Percentiles rank a stretch among this genome's conserved stretches.
Evolutionary conservation across 1,140 invertebrate genomes (phyloP).

Genomic region (Diorhabda carinulata): DNA sequence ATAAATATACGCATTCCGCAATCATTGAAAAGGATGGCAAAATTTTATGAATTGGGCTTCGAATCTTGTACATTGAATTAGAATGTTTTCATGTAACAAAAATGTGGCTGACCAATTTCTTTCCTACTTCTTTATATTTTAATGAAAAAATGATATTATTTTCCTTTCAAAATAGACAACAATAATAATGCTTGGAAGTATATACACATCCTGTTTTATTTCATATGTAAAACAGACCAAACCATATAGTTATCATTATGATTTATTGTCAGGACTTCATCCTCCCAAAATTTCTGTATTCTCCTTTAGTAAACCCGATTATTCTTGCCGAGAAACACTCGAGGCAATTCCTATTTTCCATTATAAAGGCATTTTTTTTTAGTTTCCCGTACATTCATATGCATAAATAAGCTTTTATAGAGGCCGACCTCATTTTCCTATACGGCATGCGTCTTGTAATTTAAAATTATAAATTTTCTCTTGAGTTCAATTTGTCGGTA

Average conservation of each 20-base stretch:
- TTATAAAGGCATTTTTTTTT: slow-evolving; percentile 17
- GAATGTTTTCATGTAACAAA: too few relatives aligned
- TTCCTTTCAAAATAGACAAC: too few relatives aligned
- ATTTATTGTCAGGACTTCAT: neutral
- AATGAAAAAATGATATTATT: too few relatives aligned
- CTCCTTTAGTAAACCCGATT: neutral
- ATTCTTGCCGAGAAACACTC: slow-evolving; percentile 9
- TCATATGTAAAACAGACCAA: too few relatives aligned
- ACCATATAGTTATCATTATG: neutral
- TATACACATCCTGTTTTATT: too few relatives aligned
- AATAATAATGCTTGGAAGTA: too few relatives aligned
- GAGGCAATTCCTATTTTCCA: slow-evolving; percentile 16
- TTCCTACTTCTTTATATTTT: too few relatives aligned
- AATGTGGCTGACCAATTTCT: too few relatives aligned
- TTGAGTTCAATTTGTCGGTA: slow-evolving; percentile 17
- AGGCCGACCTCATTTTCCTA: slow-evolving; percentile 16
- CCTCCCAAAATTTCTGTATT: neutral
- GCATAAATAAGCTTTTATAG: slow-evolving; percentile 18
- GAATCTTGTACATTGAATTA: too few relatives aligned
- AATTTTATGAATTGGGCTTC: too few relatives aligned
- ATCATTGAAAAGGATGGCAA: too few relatives aligned
- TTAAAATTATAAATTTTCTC: slow-evolving; percentile 22
- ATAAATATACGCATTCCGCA: too few relatives aligned
- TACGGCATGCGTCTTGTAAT: slow-evolving; percentile 19
- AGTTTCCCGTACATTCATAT: slow-evolving; percentile 19